Base-by-base conservation (phyloP, 1,140 invertebrate species). In the Drosophila punjabiensis region DNA sequence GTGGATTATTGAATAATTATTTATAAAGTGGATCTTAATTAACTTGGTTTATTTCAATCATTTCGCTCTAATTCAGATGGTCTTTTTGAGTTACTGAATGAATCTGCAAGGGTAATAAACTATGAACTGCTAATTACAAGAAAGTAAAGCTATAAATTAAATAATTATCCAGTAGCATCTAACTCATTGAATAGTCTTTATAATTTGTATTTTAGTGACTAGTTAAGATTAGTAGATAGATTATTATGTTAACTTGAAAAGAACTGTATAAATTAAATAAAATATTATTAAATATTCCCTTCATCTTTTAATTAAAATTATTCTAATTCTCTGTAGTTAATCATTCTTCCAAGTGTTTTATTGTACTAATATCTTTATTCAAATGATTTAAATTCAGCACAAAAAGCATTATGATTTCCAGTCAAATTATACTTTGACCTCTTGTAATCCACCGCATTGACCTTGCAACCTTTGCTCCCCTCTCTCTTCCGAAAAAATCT, bases 401-500 rank as follows among this genome's bases (percentile, higher is more conserved):
- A 20, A 68, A 37, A 24, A 43, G 13, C 33, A 18, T 14, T 28
- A 3, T 28, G 4, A 47, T 13, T 33, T 1, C 11, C n/a, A 14
- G n/a, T 43, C 32, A 5, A 37, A 37, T 35, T 35, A 67, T n/a
- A 30, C 18, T 13, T 28, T 67, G 62, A 68, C 68, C 68, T 41
- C n/a, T 2, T 20, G 55, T 61, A 33, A 48, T 50, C n/a, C 24
- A 60, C 14, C 43, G 50, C 10, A 43, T 60, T 62, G 70, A 74
- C 45, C 70, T 71, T 61, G 67, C 18, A 52, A 41, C 69, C 28
- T 48, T 30, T 32, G 35, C 3, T 11, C 50, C 6, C 35, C 9
- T 70, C 5, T 3, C 6, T n/a, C 35, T 37, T 70, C 7, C 5
- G 43, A 50, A 53, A 66, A 76, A 87, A 86, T 87, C 84, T 67